Evolutionary conservation across 2,113 vertebrate species (phyloP).

Genomic region (Cheirogaleus medius): DNA sequence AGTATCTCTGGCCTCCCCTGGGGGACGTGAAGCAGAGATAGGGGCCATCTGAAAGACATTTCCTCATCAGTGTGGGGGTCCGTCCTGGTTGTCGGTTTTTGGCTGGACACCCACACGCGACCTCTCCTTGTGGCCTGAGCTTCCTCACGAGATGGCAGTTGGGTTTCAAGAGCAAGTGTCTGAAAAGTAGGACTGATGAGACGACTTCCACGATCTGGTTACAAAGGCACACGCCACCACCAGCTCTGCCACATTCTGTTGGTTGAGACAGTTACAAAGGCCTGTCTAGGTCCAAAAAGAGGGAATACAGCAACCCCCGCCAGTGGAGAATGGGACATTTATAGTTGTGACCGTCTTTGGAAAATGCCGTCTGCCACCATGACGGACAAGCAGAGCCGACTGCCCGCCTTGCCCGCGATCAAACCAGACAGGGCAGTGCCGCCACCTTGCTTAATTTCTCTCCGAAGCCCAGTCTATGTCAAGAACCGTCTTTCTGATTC

Average conservation of each 20-base stretch:
- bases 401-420: too few relatives aligned
- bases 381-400: too few relatives aligned
- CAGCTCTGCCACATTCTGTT: too few relatives aligned
- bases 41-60: too few relatives aligned
- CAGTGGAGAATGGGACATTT: too few relatives aligned
- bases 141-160: background rate
- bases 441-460: too few relatives aligned
- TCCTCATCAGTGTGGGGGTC: background rate
- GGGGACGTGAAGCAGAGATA: background rate
- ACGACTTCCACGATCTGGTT: background rate
- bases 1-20: fast-evolving
- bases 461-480: background rate
- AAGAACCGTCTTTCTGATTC: background rate
- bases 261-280: too few relatives aligned
- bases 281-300: too few relatives aligned
- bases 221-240: fast-evolving
- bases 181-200: background rate
- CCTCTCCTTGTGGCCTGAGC: background rate
- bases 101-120: fast-evolving
- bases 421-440: too few relatives aligned
- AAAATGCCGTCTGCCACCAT: too few relatives aligned
- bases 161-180: background rate
- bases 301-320: too few relatives aligned
- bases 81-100: fast-evolving
- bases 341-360: too few relatives aligned